Evolutionary conservation across 2,797 vertebrate genomes (phyloP), one percentile per base, ranked within the genome.

Genomic region (Oryzias sinensis): DNA sequence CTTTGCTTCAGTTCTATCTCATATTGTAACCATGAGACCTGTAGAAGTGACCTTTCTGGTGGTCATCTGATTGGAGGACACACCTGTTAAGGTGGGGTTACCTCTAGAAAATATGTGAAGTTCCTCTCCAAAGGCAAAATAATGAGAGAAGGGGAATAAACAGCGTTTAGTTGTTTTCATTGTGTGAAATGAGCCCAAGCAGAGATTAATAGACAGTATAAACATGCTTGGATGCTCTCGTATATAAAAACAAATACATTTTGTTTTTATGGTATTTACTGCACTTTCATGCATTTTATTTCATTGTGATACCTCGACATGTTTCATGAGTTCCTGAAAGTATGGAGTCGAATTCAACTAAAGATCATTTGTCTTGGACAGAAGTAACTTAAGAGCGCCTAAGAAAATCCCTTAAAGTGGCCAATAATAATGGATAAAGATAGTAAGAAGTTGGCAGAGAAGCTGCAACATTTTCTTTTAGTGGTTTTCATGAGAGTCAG

Each of bases 1-100:
- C 54, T 40, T 18, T 40, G 44, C 29, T 56, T 56, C n/a, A 37
- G 29, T 37, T 56, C 17, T 24, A 42, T 6, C 14, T 37, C 13
- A 43, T 5, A 53, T 3, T 22, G 20, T 22, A 22, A 22, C 20
- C 20, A 22, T 22, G 20, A 1, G 20, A 22, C 20, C 20, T 22
- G 20, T 22, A 22, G 20, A 22, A 2, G 20, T 22, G 20, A 22
- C 20, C 20, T 22, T 22, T 22, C 20, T 1, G 1, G 20, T 22
- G 20, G 1, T 22, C 20, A 0, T 22, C 20, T 22, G 20, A 22
- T 22, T 22, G 20, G 20, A 22, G 20, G 20, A 22, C 20, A 22
- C 20, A 22, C 20, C 20, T 52, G 7, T 33, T 8, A 33, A 33
- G 6, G 29, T 22, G 3, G 22, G 50, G 17, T 37, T 52, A 37